These are phyloP conservation scores for Oxyruncus cristatus DNA, from an alignment of 2,113 vertebrate species.

Conservation along the genomic window DNA sequence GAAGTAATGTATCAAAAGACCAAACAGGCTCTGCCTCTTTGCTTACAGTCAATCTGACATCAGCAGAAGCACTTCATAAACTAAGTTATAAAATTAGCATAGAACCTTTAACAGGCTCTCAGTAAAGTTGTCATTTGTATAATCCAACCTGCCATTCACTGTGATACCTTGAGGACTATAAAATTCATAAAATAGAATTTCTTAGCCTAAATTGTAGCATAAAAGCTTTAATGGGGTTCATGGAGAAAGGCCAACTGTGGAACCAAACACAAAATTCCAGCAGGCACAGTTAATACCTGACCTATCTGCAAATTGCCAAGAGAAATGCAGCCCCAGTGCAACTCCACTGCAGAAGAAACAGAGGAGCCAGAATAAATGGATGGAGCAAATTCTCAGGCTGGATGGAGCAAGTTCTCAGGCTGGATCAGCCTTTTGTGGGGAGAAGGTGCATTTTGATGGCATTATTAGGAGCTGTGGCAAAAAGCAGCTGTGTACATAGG, in stretches of 20 bases:
- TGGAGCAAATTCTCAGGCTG: background rate
- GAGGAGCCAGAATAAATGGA: background rate
- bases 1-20: background rate
- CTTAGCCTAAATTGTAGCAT: background rate
- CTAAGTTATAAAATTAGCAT: background rate
- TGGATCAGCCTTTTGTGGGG: background rate
- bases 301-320: background rate
- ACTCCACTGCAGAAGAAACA: background rate
- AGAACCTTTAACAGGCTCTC: background rate
- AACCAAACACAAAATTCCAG: background rate
- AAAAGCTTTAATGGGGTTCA: constrained; percentile 30
- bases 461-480: background rate
- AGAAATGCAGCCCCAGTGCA: background rate
- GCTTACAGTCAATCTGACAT: background rate
- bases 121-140: background rate
- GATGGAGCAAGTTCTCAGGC: background rate
- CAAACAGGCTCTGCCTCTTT: background rate
- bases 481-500: background rate
- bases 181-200: constrained; percentile 14
- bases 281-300: background rate
- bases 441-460: background rate
- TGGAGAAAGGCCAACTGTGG: constrained; percentile 14
- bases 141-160: background rate
- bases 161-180: background rate
- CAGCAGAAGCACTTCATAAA: constrained; percentile 3